Conservation (phyloP, 2,888 invertebrate species). For the Parnassius apollo region DNA sequence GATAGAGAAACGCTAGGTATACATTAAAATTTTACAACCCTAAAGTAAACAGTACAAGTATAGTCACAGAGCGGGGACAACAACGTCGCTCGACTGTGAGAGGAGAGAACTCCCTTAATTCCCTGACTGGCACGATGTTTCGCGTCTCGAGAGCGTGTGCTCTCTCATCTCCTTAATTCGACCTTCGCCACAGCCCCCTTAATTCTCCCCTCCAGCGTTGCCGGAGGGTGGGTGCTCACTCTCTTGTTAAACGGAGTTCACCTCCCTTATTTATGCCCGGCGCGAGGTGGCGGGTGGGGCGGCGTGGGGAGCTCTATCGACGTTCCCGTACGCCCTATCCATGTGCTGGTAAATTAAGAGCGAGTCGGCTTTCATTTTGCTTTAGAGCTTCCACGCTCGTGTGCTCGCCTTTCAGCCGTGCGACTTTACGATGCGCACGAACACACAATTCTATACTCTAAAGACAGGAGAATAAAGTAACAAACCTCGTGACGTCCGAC, state of each 20-base stretch:
- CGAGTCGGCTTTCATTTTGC: slow-evolving; percentile 81
- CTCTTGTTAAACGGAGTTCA: slow-evolving; percentile 76
- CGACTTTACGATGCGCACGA: slow-evolving; percentile 47
- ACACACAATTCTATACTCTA: slow-evolving; percentile 62
- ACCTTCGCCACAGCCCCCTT: slow-evolving; percentile 80
- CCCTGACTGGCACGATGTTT: slow-evolving; percentile 68
- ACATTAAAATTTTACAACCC: not conserved
- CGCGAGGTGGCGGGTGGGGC: slow-evolving; percentile 45
- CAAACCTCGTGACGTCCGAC: slow-evolving; percentile 43
- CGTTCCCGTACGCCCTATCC: slow-evolving; percentile 61
- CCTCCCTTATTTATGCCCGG: slow-evolving; percentile 77
- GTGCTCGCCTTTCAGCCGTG: slow-evolving; percentile 75
- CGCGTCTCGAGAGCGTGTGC: slow-evolving; percentile 78
- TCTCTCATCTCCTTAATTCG: slow-evolving; percentile 82
- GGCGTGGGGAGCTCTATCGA: slow-evolving; percentile 57
- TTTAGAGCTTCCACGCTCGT: slow-evolving; percentile 77
- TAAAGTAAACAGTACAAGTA: slow-evolving; percentile 5
- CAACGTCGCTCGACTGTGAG: slow-evolving; percentile 23
- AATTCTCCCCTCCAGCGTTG: slow-evolving; percentile 67
- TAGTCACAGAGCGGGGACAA: slow-evolving; percentile 13
- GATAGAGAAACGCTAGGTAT: too few relatives aligned
- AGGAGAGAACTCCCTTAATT: slow-evolving; percentile 57
- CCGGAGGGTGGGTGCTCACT: slow-evolving; percentile 62
- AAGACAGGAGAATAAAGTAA: slow-evolving; percentile 56
- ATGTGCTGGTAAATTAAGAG: slow-evolving; percentile 79